phyloP scores from a whole-genome alignment of 2,113 vertebrate species.

The Pluvianellus socialis region DNA sequence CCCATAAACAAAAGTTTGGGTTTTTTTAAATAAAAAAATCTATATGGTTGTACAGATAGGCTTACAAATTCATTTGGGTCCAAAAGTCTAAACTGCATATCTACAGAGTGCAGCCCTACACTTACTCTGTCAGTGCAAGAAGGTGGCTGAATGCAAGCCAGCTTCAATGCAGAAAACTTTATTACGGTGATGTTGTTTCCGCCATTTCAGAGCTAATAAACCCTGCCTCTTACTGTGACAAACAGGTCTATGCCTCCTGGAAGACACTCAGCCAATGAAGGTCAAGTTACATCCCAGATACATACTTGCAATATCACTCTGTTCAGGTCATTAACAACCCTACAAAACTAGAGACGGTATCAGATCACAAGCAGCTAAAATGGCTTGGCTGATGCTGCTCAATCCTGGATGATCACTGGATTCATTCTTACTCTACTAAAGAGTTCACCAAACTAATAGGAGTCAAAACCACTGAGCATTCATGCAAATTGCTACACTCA shows the following conservation, averaged over 20 bases:
- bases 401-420: accelerated
- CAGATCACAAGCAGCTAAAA: not conserved
- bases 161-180: not conserved
- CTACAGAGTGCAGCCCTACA: not conserved
- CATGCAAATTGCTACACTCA: not conserved
- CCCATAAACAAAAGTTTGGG: not conserved
- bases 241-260: not conserved
- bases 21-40: not conserved
- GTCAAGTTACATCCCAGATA: not conserved
- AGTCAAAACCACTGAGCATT: not conserved
- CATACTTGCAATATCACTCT: not conserved
- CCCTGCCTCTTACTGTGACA: not conserved
- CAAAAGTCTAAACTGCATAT: not conserved
- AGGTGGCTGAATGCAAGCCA: not conserved
- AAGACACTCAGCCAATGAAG: not conserved
- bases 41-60: not conserved
- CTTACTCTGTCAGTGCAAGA: not conserved
- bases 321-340: not conserved
- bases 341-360: not conserved
- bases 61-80: not conserved
- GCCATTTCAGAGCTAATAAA: not conserved
- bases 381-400: not conserved
- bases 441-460: not conserved
- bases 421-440: not conserved
- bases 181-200: not conserved